Conservation (phyloP, 1,140 invertebrate species). For the Anastrepha ludens region DNA sequence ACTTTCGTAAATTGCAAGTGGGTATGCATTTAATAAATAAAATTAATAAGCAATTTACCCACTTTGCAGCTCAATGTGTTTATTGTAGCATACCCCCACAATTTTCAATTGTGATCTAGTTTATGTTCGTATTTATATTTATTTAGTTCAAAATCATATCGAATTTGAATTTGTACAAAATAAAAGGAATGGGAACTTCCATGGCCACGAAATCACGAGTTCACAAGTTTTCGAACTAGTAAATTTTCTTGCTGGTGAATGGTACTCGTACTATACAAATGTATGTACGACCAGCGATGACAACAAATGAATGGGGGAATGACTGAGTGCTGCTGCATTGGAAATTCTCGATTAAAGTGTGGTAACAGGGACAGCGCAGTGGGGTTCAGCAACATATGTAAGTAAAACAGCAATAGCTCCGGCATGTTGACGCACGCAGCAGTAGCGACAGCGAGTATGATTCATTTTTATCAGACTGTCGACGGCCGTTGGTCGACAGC, state of each 20-base stretch:
- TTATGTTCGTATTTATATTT: too few species aligned
- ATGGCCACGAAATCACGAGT: too few species aligned
- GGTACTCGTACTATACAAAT: background rate
- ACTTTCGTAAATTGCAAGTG: too few species aligned
- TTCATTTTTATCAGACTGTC: slow-evolving; percentile 43
- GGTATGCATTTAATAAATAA: too few species aligned
- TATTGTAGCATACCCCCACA: too few species aligned
- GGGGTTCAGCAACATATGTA: background rate
- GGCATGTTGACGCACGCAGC: background rate
- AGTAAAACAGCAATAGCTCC: slow-evolving; percentile 10
- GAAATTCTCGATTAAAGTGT: slow-evolving; percentile 31
- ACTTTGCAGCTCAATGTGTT: too few species aligned
- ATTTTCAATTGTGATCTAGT: too few species aligned
- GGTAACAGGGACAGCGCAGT: slow-evolving; percentile 9
- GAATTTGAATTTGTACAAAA: too few species aligned
- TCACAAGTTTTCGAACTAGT: too few species aligned
- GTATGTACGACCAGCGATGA: background rate
- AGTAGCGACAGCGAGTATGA: slow-evolving; percentile 19
- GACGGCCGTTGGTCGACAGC: background rate
- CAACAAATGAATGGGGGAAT: slow-evolving; percentile 37
- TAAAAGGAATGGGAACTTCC: too few species aligned
- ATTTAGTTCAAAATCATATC: too few species aligned
- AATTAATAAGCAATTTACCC: too few species aligned
- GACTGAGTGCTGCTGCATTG: slow-evolving; percentile 32
- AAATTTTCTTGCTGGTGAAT: background rate